These are phyloP conservation scores for Cinclus mexicanus DNA, from an alignment of 2,113 vertebrate genomes.

Conservation along the genomic window DNA sequence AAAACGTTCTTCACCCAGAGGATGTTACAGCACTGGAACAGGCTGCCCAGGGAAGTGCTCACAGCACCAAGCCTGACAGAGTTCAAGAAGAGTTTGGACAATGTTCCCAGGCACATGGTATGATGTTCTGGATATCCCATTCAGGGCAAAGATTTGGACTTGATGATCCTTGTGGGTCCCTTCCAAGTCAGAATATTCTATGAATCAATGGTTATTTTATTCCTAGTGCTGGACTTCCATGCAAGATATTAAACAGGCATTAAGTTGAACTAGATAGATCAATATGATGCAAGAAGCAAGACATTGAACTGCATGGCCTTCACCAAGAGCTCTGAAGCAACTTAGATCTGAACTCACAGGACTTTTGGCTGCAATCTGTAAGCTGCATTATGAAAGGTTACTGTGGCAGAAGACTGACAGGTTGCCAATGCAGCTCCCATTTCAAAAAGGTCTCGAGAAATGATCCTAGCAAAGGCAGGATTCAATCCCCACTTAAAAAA, in stretches of 20 bases:
- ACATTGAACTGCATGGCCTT: neutral
- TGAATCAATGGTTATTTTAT: neutral
- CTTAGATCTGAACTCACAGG: neutral
- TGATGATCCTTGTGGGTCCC: neutral
- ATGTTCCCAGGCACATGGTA: neutral
- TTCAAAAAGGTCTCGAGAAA: neutral
- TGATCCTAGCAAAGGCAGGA: neutral
- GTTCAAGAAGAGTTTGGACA: neutral
- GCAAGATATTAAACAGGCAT: neutral
- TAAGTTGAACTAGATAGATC: neutral
- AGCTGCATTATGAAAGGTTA: neutral
- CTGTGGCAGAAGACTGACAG: neutral
- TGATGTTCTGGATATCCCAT: neutral
- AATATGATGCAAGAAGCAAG: neutral
- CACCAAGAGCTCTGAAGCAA: neutral
- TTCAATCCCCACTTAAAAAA: neutral
- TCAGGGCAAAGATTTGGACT: neutral
- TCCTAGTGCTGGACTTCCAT: neutral
- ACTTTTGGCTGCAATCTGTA: neutral
- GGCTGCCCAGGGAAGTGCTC: neutral
- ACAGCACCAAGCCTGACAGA: neutral
- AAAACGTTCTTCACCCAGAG: neutral
- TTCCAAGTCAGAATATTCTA: neutral
- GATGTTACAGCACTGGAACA: fast-evolving
- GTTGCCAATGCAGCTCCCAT: neutral